Evolutionary conservation across 2,113 vertebrate genomes (phyloP), one percentile per base, ranked within the genome.

Genomic region (Oxygymnocypris stewartii): DNA sequence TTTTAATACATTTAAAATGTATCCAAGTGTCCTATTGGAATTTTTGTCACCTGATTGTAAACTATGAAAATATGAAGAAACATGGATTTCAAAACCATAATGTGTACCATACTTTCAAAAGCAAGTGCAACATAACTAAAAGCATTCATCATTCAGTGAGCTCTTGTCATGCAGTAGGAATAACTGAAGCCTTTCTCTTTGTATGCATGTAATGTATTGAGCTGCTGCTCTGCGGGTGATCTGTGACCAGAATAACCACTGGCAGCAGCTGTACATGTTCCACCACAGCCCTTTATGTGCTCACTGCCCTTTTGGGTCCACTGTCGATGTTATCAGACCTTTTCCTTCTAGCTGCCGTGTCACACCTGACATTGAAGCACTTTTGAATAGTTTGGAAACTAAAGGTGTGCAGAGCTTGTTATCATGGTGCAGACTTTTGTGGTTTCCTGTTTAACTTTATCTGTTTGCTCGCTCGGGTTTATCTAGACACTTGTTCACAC

Each of bases 351-450:
- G 49, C 74, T 75, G 37, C 71, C 44, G 23, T 16, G 61, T 18
- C 79, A 71, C 65, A 59, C 74, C 82, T 91, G 61, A 93, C 90
- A 93, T 91, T 92, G 89, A 85, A 81, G 71, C 76, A 80, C 71
- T 84, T 86, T 65, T 44, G 76, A 87, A 84, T 25, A 54, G 10
- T 84, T 49, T 84, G 31, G 44, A 84, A 13, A 84, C 82, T 31
- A 74, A 84, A 84, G 35, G 69, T 74, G 85, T 84, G 74, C 82
- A 4, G 49, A 82, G 28, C 91, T 78, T 91, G 87, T 84, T 82
- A 85, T 88, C 79, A 84, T 20, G 67, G 40, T 28, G 44, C 49
- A 83, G 74, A 61, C 77, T 85, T 31, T 20, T 75, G 83, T 81
- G 25, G 65, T 75, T 76, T 44, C 23, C 79, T 42, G 16, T 85